Conservation (phyloP, 1,140 invertebrate species). For the Phocides pigmalion region DNA sequence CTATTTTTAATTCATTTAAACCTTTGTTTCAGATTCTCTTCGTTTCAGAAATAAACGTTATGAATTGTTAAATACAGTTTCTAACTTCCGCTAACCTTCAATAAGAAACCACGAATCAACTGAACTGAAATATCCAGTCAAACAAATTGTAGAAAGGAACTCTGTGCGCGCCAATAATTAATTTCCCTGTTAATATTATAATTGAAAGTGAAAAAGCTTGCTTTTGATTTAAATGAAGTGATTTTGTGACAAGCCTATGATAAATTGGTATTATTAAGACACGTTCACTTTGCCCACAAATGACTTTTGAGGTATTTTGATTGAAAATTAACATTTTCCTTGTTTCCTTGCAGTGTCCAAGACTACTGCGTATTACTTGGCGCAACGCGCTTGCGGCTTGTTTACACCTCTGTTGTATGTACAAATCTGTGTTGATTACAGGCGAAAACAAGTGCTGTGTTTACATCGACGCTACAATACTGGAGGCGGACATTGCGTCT, state of each 20-base stretch:
- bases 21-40: background rate
- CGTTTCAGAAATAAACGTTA: background rate
- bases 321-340: background rate
- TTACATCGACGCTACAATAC: too few species aligned
- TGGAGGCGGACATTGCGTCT: too few species aligned
- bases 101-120: slow-evolving; percentile 6
- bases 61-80: slow-evolving; percentile 3
- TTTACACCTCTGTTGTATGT: too few species aligned
- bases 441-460: too few species aligned
- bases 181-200: slow-evolving; percentile 21
- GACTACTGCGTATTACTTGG: too few species aligned
- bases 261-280: slow-evolving; percentile 3
- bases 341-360: too few species aligned
- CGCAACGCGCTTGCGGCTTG: too few species aligned
- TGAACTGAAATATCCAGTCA: background rate
- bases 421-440: too few species aligned
- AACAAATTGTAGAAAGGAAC: slow-evolving; percentile 11
- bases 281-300: background rate
- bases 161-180: slow-evolving; percentile 11
- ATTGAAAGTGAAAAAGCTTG: slow-evolving; percentile 1
- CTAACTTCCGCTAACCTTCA: slow-evolving; percentile 3
- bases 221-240: slow-evolving; percentile 3
- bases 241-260: background rate
- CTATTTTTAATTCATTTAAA: background rate
- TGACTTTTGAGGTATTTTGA: background rate